A percentile compares a stretch with the other conserved stretches of the same genome.
These are phyloP conservation scores for Cacoxenus indagator DNA, from an alignment of 2,888 invertebrate genomes.

Conservation along the genomic window DNA sequence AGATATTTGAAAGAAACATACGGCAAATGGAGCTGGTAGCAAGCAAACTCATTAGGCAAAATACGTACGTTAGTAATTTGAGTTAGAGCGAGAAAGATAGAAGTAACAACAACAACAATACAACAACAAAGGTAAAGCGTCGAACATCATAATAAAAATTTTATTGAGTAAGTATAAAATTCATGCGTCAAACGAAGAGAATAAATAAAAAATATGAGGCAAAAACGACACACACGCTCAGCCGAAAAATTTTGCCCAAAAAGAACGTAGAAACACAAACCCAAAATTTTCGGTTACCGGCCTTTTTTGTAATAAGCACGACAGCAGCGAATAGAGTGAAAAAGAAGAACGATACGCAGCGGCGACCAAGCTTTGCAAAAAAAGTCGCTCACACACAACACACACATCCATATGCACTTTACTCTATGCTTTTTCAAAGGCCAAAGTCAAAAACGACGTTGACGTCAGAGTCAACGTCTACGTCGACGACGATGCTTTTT, in stretches of 20 bases:
- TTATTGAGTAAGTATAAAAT: constrained; percentile 65
- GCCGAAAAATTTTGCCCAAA: not conserved
- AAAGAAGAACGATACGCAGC: not conserved
- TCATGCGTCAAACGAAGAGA: constrained; percentile 24
- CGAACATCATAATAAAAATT: constrained; percentile 67
- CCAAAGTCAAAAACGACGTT: constrained; percentile 16
- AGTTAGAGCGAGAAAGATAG: no score
- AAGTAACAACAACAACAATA: constrained; percentile 16
- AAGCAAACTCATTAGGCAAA: no score
- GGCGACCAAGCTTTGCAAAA: not conserved
- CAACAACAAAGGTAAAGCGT: constrained; percentile 24
- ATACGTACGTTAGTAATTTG: no score
- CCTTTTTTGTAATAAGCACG: not conserved
- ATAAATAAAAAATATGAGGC: not conserved
- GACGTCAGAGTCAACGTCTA: not conserved
- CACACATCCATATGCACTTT: not conserved
- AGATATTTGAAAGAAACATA: no score
- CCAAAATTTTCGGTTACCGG: not conserved
- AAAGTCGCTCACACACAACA: not conserved
- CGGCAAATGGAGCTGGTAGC: no score
- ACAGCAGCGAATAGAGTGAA: not conserved
- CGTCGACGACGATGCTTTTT: not conserved
- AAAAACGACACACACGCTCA: constrained; percentile 2
- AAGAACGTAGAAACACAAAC: not conserved
- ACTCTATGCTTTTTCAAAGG: constrained; percentile 12